These are phyloP conservation scores for Maccullochella peelii DNA, from an alignment of 2,113 vertebrate genomes.

Conservation along the genomic window DNA sequence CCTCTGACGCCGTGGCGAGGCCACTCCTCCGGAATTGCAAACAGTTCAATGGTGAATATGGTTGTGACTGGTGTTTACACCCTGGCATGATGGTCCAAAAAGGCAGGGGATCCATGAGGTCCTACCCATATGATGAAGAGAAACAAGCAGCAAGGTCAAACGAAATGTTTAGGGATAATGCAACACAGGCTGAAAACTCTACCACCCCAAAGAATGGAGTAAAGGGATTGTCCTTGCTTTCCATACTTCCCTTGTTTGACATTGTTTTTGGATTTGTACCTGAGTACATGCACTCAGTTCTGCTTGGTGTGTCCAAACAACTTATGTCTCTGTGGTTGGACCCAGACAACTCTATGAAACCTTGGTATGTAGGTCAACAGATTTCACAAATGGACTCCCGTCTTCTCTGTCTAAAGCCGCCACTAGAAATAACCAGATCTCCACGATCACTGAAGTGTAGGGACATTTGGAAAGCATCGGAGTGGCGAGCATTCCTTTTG, in stretches of 20 bases:
- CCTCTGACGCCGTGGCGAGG: conserved; percentile 33
- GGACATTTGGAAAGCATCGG: neutral
- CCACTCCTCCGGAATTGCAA: conserved; percentile 42
- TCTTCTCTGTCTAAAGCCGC: conserved; percentile 1
- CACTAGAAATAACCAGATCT: conserved; percentile 7
- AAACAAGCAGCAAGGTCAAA: conserved; percentile 26
- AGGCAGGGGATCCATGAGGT: neutral
- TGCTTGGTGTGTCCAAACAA: conserved; percentile 46
- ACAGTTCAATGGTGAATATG: conserved; percentile 45
- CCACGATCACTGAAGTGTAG: neutral
- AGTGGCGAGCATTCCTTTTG: conserved; percentile 22
- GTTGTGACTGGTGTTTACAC: conserved; percentile 57
- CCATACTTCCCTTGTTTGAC: conserved; percentile 40
- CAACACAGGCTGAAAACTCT: neutral
- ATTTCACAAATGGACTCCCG: conserved; percentile 8
- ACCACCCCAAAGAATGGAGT: conserved; percentile 6
- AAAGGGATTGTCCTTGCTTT: conserved; percentile 37
- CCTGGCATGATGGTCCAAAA: conserved; percentile 29
- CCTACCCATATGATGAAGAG: conserved; percentile 4
- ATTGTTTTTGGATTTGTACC: conserved; percentile 53
- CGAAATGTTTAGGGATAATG: neutral
- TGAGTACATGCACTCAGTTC: neutral
- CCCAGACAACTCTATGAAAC: neutral
- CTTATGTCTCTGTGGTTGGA: conserved; percentile 37
- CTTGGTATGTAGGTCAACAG: conserved; percentile 25